Percentiles rank a stretch among this genome's conserved stretches.
These are phyloP conservation scores for Uloborus plumipes DNA, from an alignment of 2,888 invertebrate species.

Conservation along the genomic window DNA sequence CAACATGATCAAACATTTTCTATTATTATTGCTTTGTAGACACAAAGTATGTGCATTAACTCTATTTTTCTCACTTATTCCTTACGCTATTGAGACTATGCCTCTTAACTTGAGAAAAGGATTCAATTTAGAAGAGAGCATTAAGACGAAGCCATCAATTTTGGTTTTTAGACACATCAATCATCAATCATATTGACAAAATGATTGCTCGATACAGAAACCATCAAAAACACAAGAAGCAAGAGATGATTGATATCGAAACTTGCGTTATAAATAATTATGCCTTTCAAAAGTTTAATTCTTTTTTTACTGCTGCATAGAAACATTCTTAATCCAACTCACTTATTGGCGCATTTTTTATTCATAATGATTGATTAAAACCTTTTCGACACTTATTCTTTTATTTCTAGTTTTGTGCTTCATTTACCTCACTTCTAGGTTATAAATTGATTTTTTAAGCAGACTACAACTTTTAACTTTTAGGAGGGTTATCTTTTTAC, in stretches of 20 bases:
- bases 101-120: no score
- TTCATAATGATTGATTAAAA: constrained; percentile 8
- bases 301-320: no score
- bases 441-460: no score
- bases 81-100: no score
- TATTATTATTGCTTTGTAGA: no score
- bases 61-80: no score
- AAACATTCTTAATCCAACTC: background rate
- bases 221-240: constrained; percentile 15
- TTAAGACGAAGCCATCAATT: constrained; percentile 11
- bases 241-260: constrained; percentile 8
- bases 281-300: no score
- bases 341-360: background rate
- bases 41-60: no score
- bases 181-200: constrained; percentile 13
- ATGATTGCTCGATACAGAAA: constrained; percentile 10
- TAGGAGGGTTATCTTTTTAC: no score
- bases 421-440: no score
- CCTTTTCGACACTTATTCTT: constrained; percentile 4
- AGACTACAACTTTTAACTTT: no score
- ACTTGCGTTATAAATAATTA: constrained; percentile 18
- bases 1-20: no score
- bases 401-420: background rate
- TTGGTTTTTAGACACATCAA: constrained; percentile 13
- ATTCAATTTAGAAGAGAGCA: constrained; percentile 16